These are phyloP conservation scores for Crambe crambe DNA, from an alignment of 37 sponge, comb jelly and placozoan genomes.

Conservation along the genomic window DNA sequence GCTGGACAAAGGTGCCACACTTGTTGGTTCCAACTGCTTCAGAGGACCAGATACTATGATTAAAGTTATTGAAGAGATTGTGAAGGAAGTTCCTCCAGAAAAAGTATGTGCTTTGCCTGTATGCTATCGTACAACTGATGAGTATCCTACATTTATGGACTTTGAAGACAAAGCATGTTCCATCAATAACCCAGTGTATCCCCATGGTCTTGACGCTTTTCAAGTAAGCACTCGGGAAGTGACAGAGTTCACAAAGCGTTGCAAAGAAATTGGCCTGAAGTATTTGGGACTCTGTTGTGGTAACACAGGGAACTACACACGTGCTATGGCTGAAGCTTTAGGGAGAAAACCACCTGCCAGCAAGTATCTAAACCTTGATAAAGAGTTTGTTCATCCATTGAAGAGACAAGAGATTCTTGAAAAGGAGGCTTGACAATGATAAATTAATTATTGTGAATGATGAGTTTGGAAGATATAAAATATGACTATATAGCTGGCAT, in stretches of 20 bases:
- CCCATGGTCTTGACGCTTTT: conserved; percentile 47
- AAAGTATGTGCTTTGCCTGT: conserved; percentile 59
- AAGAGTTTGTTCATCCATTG: neutral
- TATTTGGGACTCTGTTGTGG: conserved; percentile 80
- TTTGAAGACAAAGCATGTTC: conserved; percentile 36
- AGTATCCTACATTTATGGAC: conserved; percentile 18
- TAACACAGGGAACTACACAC: conserved; percentile 47
- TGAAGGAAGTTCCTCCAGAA: conserved; percentile 41
- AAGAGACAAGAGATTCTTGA: neutral
- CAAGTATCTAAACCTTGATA: conserved; percentile 17
- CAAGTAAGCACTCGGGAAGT: conserved; percentile 36
- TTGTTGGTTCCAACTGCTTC: conserved; percentile 56
- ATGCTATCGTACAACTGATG: conserved; percentile 59
- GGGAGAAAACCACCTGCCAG: conserved; percentile 46
- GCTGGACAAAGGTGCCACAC: conserved; percentile 45
- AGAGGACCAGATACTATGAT: conserved; percentile 56
- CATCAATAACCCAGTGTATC: conserved; percentile 48
- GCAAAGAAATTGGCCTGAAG: conserved; percentile 44
- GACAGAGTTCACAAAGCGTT: conserved; percentile 35
- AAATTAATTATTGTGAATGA: no score
- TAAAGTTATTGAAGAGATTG: conserved; percentile 44
- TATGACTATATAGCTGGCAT: no score
- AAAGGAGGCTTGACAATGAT: no score
- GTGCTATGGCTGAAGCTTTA: conserved; percentile 57
- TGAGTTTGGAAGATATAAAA: no score